Evolutionary conservation across 2,797 vertebrate species (phyloP), one percentile per base, ranked within the genome.

Genomic region (Acridotheres tristis): DNA sequence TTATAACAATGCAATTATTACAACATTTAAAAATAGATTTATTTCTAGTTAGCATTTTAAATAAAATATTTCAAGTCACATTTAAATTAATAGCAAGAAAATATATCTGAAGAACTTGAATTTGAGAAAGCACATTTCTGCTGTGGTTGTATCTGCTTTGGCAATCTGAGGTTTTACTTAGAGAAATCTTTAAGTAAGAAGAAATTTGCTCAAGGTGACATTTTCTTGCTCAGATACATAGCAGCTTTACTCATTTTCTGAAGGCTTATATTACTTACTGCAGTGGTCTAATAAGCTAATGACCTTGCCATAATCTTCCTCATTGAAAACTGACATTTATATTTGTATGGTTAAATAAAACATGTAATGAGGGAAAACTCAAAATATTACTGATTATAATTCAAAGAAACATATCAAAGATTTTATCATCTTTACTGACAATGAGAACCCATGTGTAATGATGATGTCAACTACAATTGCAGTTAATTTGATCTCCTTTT

Each of bases 261-360:
- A 74, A 96, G 94, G 85, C 71, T 94, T 54, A 11, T 47, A 40
- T 97, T 95, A 96, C 73, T 93, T 71, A 81, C 82, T 95, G 59
- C 58, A 88, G 36, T 48, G 71, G 34, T 93, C 66, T 97, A 94
- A 97, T 91, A 89, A 93, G 50, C 32, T 96, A 95, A 96, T 69
- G 96, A 97, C 94, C 96, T 97, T 97, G 92, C 96, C 84, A 96
- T 90, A 94, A 97, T 92, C 92, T 95, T 93, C 61, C 94, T 95
- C 50, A 47, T 69, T 95, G 94, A 97, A 96, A 97, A 83, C 40
- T 84, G 89, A 85, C 93, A 93, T 95, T 94, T 95, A 76, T 76
- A 97, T 96, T 96, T 97, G 95, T 96, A 93, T 88, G 74, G 76
- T 97, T 97, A 97, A 97, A 97, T 96, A 97, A 96, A 97, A 96